These are phyloP conservation scores for Lerista edwardsae DNA, from an alignment of 2,797 vertebrate species.

Conservation along the genomic window DNA sequence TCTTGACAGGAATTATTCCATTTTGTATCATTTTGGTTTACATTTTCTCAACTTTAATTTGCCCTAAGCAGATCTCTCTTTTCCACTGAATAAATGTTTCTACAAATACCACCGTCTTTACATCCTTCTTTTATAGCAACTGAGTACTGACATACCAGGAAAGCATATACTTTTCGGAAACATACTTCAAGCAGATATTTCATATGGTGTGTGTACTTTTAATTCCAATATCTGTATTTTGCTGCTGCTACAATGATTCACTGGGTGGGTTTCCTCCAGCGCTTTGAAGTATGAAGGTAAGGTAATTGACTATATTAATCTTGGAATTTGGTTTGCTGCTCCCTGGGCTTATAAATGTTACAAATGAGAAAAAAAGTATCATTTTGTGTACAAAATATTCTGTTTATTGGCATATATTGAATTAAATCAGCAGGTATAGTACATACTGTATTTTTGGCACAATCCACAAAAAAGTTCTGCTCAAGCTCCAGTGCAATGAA, in stretches of 20 bases:
- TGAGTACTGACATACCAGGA: slow-evolving; percentile 6
- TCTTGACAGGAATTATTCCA: background rate
- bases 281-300: slow-evolving; percentile 63
- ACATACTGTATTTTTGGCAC: background rate
- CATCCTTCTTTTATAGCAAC: too few species aligned
- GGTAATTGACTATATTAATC: slow-evolving; percentile 63
- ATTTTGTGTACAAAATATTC: background rate
- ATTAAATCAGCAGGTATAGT: slow-evolving; percentile 17
- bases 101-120: background rate
- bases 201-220: background rate
- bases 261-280: slow-evolving; percentile 36
- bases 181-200: slow-evolving; percentile 19
- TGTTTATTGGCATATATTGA: slow-evolving; percentile 5
- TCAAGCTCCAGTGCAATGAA: background rate
- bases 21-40: background rate
- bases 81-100: background rate
- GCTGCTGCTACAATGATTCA: slow-evolving; percentile 52
- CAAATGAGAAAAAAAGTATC: background rate
- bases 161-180: slow-evolving; percentile 24
- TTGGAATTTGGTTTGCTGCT: slow-evolving; percentile 45
- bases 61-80: background rate
- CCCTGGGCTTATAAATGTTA: slow-evolving; percentile 53
- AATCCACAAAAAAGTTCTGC: background rate
- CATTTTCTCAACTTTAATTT: background rate
- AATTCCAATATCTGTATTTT: slow-evolving; percentile 53